Percentiles rank a stretch among this genome's conserved stretches.
Evolutionary conservation across 1,140 invertebrate genomes (phyloP).

Genomic region (Caenorhabditis remanei): DNA sequence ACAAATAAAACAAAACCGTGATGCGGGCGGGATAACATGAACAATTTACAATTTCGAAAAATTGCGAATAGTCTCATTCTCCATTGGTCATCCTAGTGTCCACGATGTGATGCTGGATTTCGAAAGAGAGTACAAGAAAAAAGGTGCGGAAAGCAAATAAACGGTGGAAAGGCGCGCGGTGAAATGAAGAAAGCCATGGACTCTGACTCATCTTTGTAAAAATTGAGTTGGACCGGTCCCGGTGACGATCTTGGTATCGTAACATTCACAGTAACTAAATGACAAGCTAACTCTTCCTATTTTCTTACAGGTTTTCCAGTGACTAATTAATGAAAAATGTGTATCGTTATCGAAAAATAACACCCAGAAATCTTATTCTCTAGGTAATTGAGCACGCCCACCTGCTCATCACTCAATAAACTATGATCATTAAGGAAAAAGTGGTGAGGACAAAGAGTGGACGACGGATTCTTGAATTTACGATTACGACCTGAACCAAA

Average conservation of each 20-base stretch:
- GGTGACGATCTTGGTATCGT: neutral
- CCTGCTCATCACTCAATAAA: neutral
- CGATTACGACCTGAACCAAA: neutral
- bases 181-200: neutral
- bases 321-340: no score
- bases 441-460: neutral
- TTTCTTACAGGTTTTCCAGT: no score
- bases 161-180: slow-evolving; percentile 20
- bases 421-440: neutral
- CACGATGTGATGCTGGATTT: slow-evolving; percentile 42
- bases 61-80: slow-evolving; percentile 38
- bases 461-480: slow-evolving; percentile 33
- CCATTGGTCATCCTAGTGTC: slow-evolving; percentile 38
- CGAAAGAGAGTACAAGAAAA: slow-evolving; percentile 47
- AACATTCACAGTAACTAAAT: no score
- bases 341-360: no score
- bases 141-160: slow-evolving; percentile 47
- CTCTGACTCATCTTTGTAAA: slow-evolving; percentile 37
- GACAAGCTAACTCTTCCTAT: no score
- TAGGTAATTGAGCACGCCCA: no score
- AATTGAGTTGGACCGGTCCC: slow-evolving; percentile 20
- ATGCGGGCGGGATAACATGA: neutral
- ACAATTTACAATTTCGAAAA: slow-evolving; percentile 34
- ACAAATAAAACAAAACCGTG: neutral
- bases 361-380: no score